A percentile compares a stretch with the other conserved stretches of the same genome.
These are phyloP conservation scores for Lerista edwardsae DNA, from an alignment of 2,797 vertebrate species.

Conservation along the genomic window DNA sequence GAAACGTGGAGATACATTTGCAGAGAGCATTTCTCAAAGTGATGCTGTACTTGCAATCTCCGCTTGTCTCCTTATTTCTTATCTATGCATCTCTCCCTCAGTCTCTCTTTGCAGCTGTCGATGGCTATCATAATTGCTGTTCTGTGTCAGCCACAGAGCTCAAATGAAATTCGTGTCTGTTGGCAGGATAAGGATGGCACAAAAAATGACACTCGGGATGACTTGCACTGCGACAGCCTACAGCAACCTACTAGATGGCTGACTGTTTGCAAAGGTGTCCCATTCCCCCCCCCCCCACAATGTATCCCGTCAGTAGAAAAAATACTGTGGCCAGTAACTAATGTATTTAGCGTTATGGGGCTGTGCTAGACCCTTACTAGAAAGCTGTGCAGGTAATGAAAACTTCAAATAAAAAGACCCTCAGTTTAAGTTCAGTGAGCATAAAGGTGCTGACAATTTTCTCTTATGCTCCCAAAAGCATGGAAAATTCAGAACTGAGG, in stretches of 20 bases:
- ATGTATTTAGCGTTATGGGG: too few relatives aligned
- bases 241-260: background rate
- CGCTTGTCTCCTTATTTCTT: background rate
- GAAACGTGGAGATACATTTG: background rate
- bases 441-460: too few relatives aligned
- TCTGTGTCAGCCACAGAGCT: background rate
- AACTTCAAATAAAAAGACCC: too few relatives aligned
- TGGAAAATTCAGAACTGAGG: too few relatives aligned
- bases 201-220: background rate
- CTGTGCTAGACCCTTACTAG: background rate
- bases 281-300: too few relatives aligned
- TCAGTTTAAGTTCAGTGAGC: too few relatives aligned
- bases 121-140: conserved; percentile 2
- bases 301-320: background rate
- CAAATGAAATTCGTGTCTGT: background rate
- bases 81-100: background rate
- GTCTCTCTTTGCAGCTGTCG: background rate
- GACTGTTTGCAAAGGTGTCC: background rate
- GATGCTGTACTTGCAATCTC: background rate
- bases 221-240: background rate
- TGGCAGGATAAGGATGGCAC: background rate
- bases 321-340: background rate
- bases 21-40: background rate
- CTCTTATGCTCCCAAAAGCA: too few relatives aligned
- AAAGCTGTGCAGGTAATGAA: background rate